phyloP scores from a whole-genome alignment of 2,797 vertebrate genomes.

The Acrossocheilus wenchowensis region DNA sequence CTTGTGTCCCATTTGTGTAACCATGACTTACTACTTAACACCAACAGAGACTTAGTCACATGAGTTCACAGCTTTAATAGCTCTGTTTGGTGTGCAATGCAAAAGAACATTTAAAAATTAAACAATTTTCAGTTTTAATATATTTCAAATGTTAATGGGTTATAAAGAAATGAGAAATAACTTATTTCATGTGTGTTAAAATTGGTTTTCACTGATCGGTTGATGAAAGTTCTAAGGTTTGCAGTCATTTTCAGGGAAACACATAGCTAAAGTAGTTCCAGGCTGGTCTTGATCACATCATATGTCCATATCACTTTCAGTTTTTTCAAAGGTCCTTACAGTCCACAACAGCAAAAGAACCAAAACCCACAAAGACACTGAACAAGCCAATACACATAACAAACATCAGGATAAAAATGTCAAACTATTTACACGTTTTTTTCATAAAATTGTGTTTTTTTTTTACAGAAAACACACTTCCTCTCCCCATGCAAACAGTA shows the following conservation, averaged over 20 bases:
- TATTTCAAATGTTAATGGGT: neutral
- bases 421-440: neutral
- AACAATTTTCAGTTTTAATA: neutral
- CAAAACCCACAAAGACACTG: neutral
- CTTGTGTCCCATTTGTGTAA: conserved; percentile 1
- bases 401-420: neutral
- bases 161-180: conserved; percentile 8
- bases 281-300: neutral
- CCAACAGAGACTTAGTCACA: neutral
- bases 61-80: neutral
- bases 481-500: neutral
- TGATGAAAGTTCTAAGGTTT: neutral
- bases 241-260: neutral
- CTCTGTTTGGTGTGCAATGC: neutral
- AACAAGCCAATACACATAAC: neutral
- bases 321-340: neutral
- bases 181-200: neutral
- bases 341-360: neutral
- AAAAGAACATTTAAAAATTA: neutral
- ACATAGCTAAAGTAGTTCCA: neutral
- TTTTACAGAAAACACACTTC: neutral
- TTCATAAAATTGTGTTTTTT: neutral
- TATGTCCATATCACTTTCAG: neutral
- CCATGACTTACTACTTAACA: conserved; percentile 2
- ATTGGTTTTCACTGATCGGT: neutral